Evolutionary conservation across 2,113 vertebrate species (phyloP), one percentile per base, ranked within the genome.

Genomic region (Peromyscus leucopus): DNA sequence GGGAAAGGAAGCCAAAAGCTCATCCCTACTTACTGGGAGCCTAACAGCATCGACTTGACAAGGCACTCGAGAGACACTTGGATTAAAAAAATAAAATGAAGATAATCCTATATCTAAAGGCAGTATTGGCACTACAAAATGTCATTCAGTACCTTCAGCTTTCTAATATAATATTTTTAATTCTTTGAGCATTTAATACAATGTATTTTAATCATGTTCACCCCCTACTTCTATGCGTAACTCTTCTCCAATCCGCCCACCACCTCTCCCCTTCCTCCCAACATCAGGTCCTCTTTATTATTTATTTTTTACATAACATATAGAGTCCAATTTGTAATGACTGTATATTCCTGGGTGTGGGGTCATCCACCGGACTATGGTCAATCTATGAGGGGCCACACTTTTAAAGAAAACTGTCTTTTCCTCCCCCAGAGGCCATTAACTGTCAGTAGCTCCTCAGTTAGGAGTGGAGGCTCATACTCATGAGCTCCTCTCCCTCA

Each of bases 51-150:
- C 24, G 11, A 92, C 67, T 46, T 86, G 36, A 15, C 48, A 93
- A 88, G n/a, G 51, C 28, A 88, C 48, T 89, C 46, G 57, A 96
- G 48, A 96, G 65, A 89, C 33, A 86, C 22, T 51, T 90, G 46
- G 33, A 79, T 36, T 42, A 42, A 80, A 89, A 59, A 89, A 93
- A 21, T 33, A 79, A 91, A 90, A 59, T 16, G 39, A 87, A 93
- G 55, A 71, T 95, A 97, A 91, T 51, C 17, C 71, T 17, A 83
- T 39, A 65, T n/a, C 46, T 67, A 67, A 90, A 93, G 55, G 5
- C 69, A 76, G 69, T 90, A 12, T 12, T 84, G 79, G 48, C 84
- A 48, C n/a, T 48, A 67, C 42, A 67, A 48, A 86, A 67, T 67
- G 16, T 26, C 42, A 10, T 46, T 86, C 48, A 6, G 9, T 46